A percentile compares a stretch with the other conserved stretches of the same genome.
These are phyloP conservation scores for Elegia similella DNA, from an alignment of 2,888 invertebrate genomes.

Conservation along the genomic window DNA sequence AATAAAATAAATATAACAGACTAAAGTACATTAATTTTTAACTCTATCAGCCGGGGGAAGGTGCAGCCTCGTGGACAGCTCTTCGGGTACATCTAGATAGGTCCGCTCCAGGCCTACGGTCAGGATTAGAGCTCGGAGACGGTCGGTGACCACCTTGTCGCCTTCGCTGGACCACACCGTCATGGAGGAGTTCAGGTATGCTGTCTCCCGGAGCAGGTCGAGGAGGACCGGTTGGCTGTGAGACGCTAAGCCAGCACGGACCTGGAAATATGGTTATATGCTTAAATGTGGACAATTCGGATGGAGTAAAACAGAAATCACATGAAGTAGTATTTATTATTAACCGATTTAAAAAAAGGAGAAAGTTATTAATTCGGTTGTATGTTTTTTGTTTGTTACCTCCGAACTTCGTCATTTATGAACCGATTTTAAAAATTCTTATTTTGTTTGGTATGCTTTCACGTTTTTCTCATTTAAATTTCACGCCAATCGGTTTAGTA, in stretches of 20 bases:
- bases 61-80: conserved; percentile 75
- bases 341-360: too few relatives aligned
- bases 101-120: conserved; percentile 85
- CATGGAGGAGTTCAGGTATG: conserved; percentile 82
- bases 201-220: conserved; percentile 78
- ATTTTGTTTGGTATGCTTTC: too few relatives aligned
- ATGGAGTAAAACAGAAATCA: too few relatives aligned
- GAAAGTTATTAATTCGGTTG: too few relatives aligned
- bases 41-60: conserved; percentile 58
- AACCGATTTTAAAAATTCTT: too few relatives aligned
- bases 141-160: conserved; percentile 85
- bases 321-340: too few relatives aligned
- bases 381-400: too few relatives aligned
- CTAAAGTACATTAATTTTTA: conserved; percentile 44
- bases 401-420: too few relatives aligned
- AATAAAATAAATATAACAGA: neutral
- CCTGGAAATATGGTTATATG: conserved; percentile 44
- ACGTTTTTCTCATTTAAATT: too few relatives aligned
- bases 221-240: conserved; percentile 83
- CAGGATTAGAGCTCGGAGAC: conserved; percentile 85
- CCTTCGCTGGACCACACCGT: conserved; percentile 89
- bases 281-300: too few relatives aligned
- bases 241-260: conserved; percentile 80
- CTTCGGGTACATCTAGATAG: conserved; percentile 89
- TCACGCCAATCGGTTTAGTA: too few relatives aligned